Percentiles rank a stretch among this genome's conserved stretches.
These are phyloP conservation scores for Embidobia sp. DNA, from an alignment of 2,888 invertebrate genomes.

Conservation along the genomic window DNA sequence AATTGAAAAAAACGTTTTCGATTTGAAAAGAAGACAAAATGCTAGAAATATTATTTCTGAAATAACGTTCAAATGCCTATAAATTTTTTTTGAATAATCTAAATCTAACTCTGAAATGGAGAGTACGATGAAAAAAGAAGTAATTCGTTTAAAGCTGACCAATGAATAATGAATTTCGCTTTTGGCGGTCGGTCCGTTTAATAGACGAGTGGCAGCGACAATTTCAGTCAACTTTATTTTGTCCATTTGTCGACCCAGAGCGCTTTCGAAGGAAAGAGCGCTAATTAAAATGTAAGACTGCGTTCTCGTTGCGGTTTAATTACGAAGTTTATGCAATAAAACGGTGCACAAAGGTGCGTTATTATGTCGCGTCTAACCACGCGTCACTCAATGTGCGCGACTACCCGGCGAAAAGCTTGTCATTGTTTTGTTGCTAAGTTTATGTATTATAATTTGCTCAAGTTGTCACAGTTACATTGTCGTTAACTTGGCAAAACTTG, in stretches of 20 bases:
- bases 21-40: too few species aligned
- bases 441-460: conserved; percentile 52
- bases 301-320: conserved; percentile 48
- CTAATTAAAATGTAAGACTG: conserved; percentile 50
- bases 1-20: too few species aligned
- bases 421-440: conserved; percentile 53
- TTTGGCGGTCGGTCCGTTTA: too few species aligned
- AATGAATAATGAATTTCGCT: too few species aligned
- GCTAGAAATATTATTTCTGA: too few species aligned
- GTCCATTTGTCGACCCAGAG: conserved; percentile 1
- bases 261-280: conserved; percentile 25
- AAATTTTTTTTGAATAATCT: too few species aligned
- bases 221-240: conserved; percentile 2
- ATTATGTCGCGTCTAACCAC: conserved; percentile 48
- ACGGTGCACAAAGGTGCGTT: conserved; percentile 46
- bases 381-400: conserved; percentile 49
- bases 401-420: conserved; percentile 41
- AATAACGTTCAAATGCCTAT: too few species aligned
- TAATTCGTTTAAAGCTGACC: too few species aligned
- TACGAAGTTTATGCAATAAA: conserved; percentile 55
- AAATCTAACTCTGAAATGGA: too few species aligned
- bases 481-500: conserved; percentile 41
- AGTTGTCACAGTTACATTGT: conserved; percentile 51
- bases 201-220: background rate
- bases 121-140: too few species aligned